Conservation (phyloP, 2,113 vertebrate species). For the Coturnix japonica region DNA sequence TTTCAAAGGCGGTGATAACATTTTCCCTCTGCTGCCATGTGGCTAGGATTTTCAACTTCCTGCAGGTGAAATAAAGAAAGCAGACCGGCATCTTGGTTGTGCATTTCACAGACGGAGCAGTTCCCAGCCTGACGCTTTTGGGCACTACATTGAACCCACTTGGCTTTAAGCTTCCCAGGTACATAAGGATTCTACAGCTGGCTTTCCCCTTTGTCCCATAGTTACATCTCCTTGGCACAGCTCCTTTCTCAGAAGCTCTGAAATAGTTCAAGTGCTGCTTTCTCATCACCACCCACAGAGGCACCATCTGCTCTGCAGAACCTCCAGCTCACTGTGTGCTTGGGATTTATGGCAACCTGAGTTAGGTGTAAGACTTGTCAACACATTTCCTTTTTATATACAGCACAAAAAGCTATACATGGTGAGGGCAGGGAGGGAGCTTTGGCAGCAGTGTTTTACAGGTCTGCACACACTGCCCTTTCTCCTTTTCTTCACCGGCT, state of each 20-base stretch:
- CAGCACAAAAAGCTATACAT: background rate
- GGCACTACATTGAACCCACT: background rate
- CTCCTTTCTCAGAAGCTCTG: background rate
- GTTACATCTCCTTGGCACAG: background rate
- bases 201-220: background rate
- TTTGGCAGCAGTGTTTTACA: background rate
- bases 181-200: background rate
- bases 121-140: background rate
- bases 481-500: background rate
- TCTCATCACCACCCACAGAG: background rate
- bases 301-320: conserved; percentile 6
- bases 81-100: background rate
- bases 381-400: conserved; percentile 35
- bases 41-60: background rate
- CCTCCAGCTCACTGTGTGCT: background rate
- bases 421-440: background rate
- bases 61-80: background rate
- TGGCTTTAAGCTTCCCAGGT: background rate
- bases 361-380: conserved; percentile 1
- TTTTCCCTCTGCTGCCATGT: background rate
- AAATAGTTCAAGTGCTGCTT: background rate
- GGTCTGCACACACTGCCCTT: background rate
- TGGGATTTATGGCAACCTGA: background rate
- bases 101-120: background rate
- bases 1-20: background rate